Base-by-base conservation (phyloP, 2,888 invertebrate species). In the Eucera pruinosa region DNA sequence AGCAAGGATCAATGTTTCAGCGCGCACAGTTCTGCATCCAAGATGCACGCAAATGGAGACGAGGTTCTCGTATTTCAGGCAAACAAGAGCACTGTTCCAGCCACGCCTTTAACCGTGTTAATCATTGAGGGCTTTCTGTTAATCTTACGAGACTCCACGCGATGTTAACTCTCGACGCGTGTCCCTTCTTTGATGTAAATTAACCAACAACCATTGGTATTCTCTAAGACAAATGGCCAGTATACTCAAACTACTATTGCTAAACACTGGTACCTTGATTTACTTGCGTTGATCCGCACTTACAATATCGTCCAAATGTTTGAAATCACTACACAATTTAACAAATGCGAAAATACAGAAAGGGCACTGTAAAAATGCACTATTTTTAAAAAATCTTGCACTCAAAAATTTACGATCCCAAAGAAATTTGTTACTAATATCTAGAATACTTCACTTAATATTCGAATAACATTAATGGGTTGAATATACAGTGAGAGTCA, bases 1-100 rank as follows among this genome's bases (percentile, higher is more conserved):
- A 57, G 36, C 36, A 62, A 54, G 62, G 48, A 55, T 74, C 73
- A 57, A 62, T 74, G 73, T 72, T 71, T 57, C 73, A 74, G 27
- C n/a, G 70, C 20, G 23, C 25, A 57, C 23, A 7, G 41, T 25
- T 57, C 55, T 23, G 39, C 39, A 43, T 75, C 25, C 66, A 66
- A 47, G 65, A 58, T 64, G 39, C 64, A 58, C 52, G 58, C 58
- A 74, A 64, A 74, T 58, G 73, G 39, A 39, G 50, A 39, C 57
- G n/a, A 13, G 45, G 23, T 43, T 57, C 57, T 64, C 58, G 39
- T 52, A 20, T 62, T 25, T 64, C 64, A 41, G 13, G 25, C 30
- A 39, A 72, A 47, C 73, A 45, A 25, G 9, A n/a, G 23, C 52
- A 7, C 23, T 2, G 20, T 3, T 11, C 45, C 18, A 7, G 45